A percentile compares a stretch with the other conserved stretches of the same genome.
Evolutionary conservation across 2,888 invertebrate genomes (phyloP).

Genomic region (Eupithecia abbreviata): DNA sequence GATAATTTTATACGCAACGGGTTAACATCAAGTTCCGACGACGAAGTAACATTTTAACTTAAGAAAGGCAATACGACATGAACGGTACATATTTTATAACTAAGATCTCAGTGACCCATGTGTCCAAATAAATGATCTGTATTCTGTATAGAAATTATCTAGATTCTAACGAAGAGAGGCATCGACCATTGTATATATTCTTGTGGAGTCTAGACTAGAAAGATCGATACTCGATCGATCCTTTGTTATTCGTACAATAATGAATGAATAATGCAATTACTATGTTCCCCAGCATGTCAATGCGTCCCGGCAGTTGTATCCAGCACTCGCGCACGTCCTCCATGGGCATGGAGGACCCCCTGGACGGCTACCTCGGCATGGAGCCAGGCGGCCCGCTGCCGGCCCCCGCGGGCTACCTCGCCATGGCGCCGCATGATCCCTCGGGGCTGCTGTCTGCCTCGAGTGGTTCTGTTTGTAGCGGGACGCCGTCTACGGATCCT

Average conservation of each 20-base stretch:
- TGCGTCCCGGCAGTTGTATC: constrained; percentile 64
- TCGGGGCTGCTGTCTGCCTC: constrained; percentile 81
- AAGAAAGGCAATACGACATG: too few species aligned
- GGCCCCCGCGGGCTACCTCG: constrained; percentile 84
- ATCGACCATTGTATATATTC: neutral
- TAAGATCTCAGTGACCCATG: too few species aligned
- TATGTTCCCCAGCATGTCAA: constrained; percentile 50
- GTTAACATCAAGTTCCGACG: too few species aligned
- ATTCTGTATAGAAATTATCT: too few species aligned
- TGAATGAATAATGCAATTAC: neutral
- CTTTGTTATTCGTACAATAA: neutral
- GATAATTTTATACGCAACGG: too few species aligned
- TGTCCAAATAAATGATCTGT: too few species aligned
- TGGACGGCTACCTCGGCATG: constrained; percentile 68
- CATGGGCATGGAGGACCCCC: constrained; percentile 59
- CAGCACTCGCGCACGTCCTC: constrained; percentile 87
- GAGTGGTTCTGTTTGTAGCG: constrained; percentile 89
- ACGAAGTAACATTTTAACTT: too few species aligned
- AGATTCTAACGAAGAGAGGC: too few species aligned
- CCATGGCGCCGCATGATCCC: constrained; percentile 83
- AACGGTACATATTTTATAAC: too few species aligned
- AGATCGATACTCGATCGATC: too few species aligned
- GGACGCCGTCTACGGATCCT: constrained; percentile 91
- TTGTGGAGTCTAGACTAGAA: neutral
- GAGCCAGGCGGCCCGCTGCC: constrained; percentile 26